Evolutionary conservation across 1,140 invertebrate genomes (phyloP).

Genomic region (silkworm (Bombyx mori)): DNA sequence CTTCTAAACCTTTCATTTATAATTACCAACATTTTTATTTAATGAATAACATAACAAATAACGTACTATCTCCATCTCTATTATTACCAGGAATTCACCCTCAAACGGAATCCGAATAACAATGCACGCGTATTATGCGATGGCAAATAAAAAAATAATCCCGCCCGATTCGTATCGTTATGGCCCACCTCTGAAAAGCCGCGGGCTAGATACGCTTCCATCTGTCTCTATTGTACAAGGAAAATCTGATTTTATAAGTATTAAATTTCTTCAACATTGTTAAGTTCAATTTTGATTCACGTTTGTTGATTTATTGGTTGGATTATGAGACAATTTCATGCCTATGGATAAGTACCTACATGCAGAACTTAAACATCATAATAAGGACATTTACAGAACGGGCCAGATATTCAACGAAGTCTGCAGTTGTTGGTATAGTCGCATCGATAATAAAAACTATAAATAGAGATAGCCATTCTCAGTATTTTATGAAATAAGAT

Average conservation of each 20-base stretch:
- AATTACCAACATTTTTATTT: neutral
- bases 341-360: no score
- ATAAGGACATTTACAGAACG: no score
- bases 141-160: slow-evolving; percentile 38
- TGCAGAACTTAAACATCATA: no score
- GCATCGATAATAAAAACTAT: no score
- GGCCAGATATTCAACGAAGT: no score
- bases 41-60: neutral
- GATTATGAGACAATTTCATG: no score
- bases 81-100: slow-evolving; percentile 7
- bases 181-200: slow-evolving; percentile 3
- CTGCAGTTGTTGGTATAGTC: no score
- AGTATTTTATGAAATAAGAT: no score
- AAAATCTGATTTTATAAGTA: neutral
- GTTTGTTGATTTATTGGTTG: no score
- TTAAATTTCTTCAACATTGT: no score
- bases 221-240: slow-evolving; percentile 12
- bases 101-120: slow-evolving; percentile 24
- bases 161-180: slow-evolving; percentile 13
- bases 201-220: slow-evolving; percentile 10
- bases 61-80: slow-evolving; percentile 1
- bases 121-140: slow-evolving; percentile 21
- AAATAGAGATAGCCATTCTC: no score
- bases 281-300: no score
- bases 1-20: neutral